A percentile compares a stretch with the other conserved stretches of the same genome.
Conservation (phyloP, 64 coral and sea anemone species). For the Montipora sp. region DNA sequence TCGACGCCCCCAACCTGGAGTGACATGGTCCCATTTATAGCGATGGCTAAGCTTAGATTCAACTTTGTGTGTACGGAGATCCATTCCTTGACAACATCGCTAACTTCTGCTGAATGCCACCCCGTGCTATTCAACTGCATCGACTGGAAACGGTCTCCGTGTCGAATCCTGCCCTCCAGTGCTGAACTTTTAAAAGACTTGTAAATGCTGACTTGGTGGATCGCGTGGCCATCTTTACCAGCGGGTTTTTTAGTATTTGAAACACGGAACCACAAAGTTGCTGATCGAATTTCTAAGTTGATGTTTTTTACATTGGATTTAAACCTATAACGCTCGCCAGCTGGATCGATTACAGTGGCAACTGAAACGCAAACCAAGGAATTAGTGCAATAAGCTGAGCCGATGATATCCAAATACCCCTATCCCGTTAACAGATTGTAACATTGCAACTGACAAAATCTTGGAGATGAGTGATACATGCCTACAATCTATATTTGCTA, state of each 20-base stretch:
- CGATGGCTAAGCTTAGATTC: neutral
- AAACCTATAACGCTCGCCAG: neutral
- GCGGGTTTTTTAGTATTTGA: neutral
- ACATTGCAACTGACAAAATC: too few species aligned
- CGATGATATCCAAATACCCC: too few species aligned
- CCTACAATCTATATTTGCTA: too few species aligned
- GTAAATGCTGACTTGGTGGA: neutral
- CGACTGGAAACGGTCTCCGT: slow-evolving; percentile 7
- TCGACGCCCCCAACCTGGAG: neutral
- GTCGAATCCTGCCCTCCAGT: neutral
- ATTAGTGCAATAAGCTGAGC: neutral
- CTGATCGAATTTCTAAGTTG: neutral
- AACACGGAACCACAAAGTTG: slow-evolving; percentile 12
- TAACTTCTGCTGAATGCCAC: neutral
- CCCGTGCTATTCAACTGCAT: neutral
- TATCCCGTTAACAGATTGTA: too few species aligned
- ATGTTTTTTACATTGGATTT: neutral
- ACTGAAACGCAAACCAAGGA: neutral
- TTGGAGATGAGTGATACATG: too few species aligned
- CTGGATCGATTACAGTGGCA: neutral
- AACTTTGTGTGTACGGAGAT: neutral
- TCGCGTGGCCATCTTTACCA: neutral
- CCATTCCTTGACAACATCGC: neutral
- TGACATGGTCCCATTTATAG: neutral
- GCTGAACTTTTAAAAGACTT: neutral